phyloP scores from a whole-genome alignment of 2,888 invertebrate species.

The Lasioglossum malachurum region DNA sequence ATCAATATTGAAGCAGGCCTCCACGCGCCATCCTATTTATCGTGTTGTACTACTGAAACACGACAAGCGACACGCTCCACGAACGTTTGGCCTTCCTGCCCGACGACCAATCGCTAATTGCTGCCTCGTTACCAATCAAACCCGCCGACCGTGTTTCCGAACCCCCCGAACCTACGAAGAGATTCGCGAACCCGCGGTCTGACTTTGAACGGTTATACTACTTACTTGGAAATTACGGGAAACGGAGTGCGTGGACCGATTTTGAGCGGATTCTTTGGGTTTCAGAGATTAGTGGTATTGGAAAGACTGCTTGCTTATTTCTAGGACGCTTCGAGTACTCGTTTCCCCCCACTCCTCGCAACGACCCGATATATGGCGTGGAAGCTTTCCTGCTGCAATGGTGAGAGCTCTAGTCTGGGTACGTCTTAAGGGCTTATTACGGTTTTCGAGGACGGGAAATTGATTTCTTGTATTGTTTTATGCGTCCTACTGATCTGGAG shows the following conservation, averaged over 20 bases:
- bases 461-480: neutral
- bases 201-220: neutral
- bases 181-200: neutral
- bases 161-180: neutral
- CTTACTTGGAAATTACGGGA: neutral
- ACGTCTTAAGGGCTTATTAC: neutral
- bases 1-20: neutral
- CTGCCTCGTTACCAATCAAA: neutral
- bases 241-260: neutral
- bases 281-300: neutral
- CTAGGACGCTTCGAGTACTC: neutral
- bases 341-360: neutral
- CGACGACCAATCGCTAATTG: neutral
- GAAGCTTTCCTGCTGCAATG: neutral
- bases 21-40: slow-evolving; percentile 35
- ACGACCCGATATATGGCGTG: neutral
- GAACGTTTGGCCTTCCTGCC: neutral
- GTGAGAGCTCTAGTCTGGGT: neutral
- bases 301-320: neutral
- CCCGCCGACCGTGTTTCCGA: neutral
- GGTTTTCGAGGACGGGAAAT: neutral
- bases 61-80: neutral
- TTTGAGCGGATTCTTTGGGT: neutral
- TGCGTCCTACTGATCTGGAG: neutral
- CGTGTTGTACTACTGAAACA: slow-evolving; percentile 42